A percentile compares a stretch with the other conserved stretches of the same genome.
Evolutionary conservation across 2,888 invertebrate species (phyloP).

Genomic region (Myathropa florea): DNA sequence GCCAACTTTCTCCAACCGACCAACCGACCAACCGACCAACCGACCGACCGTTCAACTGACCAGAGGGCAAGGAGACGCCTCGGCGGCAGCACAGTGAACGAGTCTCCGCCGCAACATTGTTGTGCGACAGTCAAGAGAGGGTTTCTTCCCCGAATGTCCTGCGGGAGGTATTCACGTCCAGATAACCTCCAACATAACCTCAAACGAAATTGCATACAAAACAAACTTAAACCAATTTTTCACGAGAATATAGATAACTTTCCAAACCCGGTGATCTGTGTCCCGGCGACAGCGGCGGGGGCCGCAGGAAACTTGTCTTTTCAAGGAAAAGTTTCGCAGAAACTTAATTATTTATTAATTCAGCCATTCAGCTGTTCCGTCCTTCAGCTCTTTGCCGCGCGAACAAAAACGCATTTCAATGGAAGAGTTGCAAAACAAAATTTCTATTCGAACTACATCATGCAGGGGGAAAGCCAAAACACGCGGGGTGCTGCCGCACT

Average conservation of each 20-base stretch:
- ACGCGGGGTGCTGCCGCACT: neutral
- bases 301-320: slow-evolving; percentile 13
- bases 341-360: slow-evolving; percentile 55
- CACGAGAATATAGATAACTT: slow-evolving; percentile 8
- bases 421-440: slow-evolving; percentile 5
- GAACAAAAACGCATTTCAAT: slow-evolving; percentile 30
- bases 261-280: neutral
- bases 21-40: neutral
- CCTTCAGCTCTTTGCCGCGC: neutral
- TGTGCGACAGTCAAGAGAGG: neutral
- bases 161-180: slow-evolving; percentile 30
- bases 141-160: slow-evolving; percentile 40
- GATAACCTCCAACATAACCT: slow-evolving; percentile 38
- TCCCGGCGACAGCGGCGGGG: neutral
- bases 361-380: slow-evolving; percentile 1
- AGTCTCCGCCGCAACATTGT: slow-evolving; percentile 8
- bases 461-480: neutral
- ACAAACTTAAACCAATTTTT: slow-evolving; percentile 48
- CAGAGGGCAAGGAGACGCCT: slow-evolving; percentile 3
- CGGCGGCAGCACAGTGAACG: neutral
- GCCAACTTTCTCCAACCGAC: slow-evolving; percentile 46
- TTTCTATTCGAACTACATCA: slow-evolving; percentile 7
- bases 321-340: slow-evolving; percentile 10
- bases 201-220: slow-evolving; percentile 19
- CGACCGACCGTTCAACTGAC: neutral